A percentile compares a stretch with the other conserved stretches of the same genome.
phyloP scores from a whole-genome alignment of 2,888 invertebrate species.

The Lutraria lutraria region DNA sequence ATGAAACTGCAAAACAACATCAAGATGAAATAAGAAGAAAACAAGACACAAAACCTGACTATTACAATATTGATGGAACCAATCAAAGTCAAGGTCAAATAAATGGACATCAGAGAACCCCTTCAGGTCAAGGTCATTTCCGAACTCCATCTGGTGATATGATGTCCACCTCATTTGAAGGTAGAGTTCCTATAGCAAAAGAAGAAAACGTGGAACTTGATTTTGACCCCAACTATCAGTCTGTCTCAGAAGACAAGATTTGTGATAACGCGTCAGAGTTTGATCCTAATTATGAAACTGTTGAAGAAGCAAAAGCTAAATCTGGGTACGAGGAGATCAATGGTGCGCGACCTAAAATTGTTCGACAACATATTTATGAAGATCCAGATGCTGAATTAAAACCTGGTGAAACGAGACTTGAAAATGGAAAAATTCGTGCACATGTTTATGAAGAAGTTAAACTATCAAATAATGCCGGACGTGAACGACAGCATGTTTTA shows the following conservation, averaged over 20 bases:
- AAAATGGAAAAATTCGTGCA: slow-evolving; percentile 65
- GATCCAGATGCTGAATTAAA: slow-evolving; percentile 73
- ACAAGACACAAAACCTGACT: slow-evolving; percentile 63
- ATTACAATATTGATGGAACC: slow-evolving; percentile 43
- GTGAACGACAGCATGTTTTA: slow-evolving; percentile 74
- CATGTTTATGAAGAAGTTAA: slow-evolving; percentile 82
- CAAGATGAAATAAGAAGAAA: slow-evolving; percentile 66
- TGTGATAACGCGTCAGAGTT: slow-evolving; percentile 65
- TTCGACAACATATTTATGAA: slow-evolving; percentile 70
- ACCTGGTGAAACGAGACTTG: slow-evolving; percentile 42
- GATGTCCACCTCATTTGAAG: slow-evolving; percentile 60
- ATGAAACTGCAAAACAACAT: slow-evolving; percentile 80
- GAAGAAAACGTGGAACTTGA: slow-evolving; percentile 61
- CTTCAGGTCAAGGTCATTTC: slow-evolving; percentile 63
- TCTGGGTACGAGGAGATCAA: slow-evolving; percentile 68
- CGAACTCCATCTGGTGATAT: slow-evolving; percentile 60
- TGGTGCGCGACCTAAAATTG: slow-evolving; percentile 51
- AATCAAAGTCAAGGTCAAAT: slow-evolving; percentile 49
- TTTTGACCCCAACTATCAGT: slow-evolving; percentile 77
- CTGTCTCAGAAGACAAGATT: slow-evolving; percentile 72
- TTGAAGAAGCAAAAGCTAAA: slow-evolving; percentile 80
- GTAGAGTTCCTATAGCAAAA: slow-evolving; percentile 57
- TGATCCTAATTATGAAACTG: slow-evolving; percentile 83
- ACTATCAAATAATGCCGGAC: slow-evolving; percentile 64
- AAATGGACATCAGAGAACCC: slow-evolving; percentile 49